Evolutionary conservation across 2,113 vertebrate species (phyloP).

Genomic region (Tragelaphus strepsiceros): DNA sequence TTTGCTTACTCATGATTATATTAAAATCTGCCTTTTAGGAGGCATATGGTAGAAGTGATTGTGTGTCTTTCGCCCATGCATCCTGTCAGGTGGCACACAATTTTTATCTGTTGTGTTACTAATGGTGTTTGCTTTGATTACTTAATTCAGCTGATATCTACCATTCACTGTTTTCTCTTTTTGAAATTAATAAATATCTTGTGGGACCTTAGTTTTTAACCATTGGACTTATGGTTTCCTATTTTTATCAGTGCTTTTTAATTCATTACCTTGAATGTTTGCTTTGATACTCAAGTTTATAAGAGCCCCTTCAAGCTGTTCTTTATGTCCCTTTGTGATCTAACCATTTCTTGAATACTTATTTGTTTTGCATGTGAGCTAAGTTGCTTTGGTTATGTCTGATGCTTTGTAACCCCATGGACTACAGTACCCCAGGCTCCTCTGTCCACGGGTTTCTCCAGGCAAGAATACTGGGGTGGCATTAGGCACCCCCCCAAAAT

Average conservation of each 20-base stretch:
- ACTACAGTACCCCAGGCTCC: not conserved
- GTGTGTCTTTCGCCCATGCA: not conserved
- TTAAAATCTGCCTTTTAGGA: not conserved
- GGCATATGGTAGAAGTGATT: not conserved
- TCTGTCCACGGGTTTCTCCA: not conserved
- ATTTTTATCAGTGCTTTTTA: not conserved
- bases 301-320: not conserved
- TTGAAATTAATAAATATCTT: slow-evolving; percentile 15
- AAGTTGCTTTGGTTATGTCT: not conserved
- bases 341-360: not conserved
- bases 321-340: not conserved
- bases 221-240: not conserved
- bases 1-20: slow-evolving; percentile 21
- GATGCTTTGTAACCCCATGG: not conserved
- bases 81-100: not conserved
- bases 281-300: not conserved
- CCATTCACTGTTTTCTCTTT: not conserved
- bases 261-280: not conserved
- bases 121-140: not conserved
- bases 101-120: not conserved
- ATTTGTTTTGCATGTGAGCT: not conserved
- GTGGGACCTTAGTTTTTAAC: not conserved
- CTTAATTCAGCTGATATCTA: not conserved
- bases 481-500: not conserved
- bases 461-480: not conserved